These are phyloP conservation scores for Hiodon tergisus DNA, from an alignment of 2,113 vertebrate genomes.

Conservation along the genomic window DNA sequence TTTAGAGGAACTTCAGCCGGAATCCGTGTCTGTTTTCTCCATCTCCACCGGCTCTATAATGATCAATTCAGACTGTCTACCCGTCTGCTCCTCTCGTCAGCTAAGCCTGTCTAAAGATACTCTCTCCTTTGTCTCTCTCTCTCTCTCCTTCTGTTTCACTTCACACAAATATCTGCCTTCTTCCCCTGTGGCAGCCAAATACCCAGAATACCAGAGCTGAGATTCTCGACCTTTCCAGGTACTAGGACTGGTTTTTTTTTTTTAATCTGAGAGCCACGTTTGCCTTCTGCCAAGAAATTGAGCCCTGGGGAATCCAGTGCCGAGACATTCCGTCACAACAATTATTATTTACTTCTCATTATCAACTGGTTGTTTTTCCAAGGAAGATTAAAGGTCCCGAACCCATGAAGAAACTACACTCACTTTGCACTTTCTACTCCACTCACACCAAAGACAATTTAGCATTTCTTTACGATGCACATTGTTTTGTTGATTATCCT, in stretches of 20 bases:
- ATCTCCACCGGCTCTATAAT: constrained; percentile 47
- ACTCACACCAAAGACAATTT: background rate
- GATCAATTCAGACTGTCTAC: constrained; percentile 60
- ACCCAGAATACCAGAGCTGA: constrained; percentile 47
- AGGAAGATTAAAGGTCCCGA: too few species aligned
- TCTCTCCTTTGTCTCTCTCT: constrained; percentile 47
- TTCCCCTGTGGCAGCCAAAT: constrained; percentile 43
- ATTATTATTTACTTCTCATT: background rate
- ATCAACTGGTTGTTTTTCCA: background rate
- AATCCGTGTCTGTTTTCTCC: constrained; percentile 49
- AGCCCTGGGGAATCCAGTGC: background rate
- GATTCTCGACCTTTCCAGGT: constrained; percentile 23
- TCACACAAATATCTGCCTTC: constrained; percentile 43
- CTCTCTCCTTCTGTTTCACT: constrained; percentile 29
- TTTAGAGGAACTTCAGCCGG: constrained; percentile 39
- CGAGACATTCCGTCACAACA: background rate
- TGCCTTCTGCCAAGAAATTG: background rate
- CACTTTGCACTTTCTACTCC: background rate
- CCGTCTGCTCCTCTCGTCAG: constrained; percentile 27
- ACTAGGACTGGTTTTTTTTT: background rate
- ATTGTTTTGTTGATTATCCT: too few species aligned
- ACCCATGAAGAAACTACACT: too few species aligned
- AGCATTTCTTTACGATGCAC: too few species aligned
- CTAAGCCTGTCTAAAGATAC: constrained; percentile 38
- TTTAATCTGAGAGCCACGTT: background rate